Evolutionary conservation across 53 echinoderm and acorn worm genomes (phyloP).

Genomic region (Actinopyga echinites): DNA sequence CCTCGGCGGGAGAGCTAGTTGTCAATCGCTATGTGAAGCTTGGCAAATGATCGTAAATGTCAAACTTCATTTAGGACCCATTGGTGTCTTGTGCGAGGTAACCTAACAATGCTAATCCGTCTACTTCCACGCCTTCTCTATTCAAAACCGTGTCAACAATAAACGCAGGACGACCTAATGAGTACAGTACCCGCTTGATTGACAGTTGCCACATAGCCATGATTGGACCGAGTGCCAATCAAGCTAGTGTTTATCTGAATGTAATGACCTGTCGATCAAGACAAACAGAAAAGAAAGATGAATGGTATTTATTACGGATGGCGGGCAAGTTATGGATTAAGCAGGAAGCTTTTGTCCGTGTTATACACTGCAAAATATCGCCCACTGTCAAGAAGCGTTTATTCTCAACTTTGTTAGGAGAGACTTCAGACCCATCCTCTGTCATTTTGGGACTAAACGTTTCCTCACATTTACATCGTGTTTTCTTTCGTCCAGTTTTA

Average conservation of each 20-base stretch:
- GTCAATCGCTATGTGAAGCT: not conserved
- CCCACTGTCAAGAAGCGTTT: too few species aligned
- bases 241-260: not conserved
- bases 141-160: slow-evolving; percentile 43
- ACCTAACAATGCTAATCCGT: slow-evolving; percentile 8
- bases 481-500: not conserved
- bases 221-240: slow-evolving; percentile 23
- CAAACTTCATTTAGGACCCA: not conserved
- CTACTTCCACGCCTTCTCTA: slow-evolving; percentile 38
- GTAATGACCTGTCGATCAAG: slow-evolving; percentile 28
- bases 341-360: not conserved
- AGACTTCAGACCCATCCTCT: too few species aligned
- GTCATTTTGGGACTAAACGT: too few species aligned
- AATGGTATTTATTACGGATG: slow-evolving; percentile 9
- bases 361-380: not conserved
- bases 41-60: slow-evolving; percentile 11
- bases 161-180: slow-evolving; percentile 1
- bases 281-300: not conserved
- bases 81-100: not conserved
- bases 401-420: too few species aligned
- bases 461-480: not conserved
- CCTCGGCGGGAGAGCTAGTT: not conserved
- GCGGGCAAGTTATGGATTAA: slow-evolving; percentile 11
- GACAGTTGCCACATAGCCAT: not conserved
- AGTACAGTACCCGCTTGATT: not conserved